Evolutionary conservation across 2,797 vertebrate genomes (phyloP).

Genomic region (Takifugu rubripes): DNA sequence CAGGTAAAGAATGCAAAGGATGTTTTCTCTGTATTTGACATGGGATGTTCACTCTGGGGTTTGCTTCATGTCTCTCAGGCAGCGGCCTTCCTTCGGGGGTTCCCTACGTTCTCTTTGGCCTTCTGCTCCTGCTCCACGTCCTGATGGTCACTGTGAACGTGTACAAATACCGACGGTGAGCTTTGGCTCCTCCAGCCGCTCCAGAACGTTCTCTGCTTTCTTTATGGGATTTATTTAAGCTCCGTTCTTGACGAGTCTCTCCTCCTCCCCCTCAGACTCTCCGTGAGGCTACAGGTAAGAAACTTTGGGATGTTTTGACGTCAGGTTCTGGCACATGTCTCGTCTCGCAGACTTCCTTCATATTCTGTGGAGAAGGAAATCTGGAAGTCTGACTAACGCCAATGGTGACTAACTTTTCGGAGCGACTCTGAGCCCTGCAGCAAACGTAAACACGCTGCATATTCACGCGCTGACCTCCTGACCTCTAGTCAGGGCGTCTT

Average conservation of each 20-base stretch:
- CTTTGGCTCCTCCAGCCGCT: too few relatives aligned
- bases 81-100: accelerated
- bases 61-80: not conserved
- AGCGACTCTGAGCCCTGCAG: not conserved
- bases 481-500: too few relatives aligned
- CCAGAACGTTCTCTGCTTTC: not conserved
- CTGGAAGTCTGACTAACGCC: slow-evolving; percentile 27
- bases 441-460: not conserved
- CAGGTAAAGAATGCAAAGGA: slow-evolving; percentile 11
- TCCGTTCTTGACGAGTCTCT: not conserved
- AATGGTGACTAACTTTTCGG: not conserved
- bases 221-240: too few relatives aligned
- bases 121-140: slow-evolving; percentile 16
- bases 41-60: too few relatives aligned
- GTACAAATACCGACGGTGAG: slow-evolving; percentile 31
- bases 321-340: slow-evolving; percentile 24
- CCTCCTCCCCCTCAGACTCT: slow-evolving; percentile 22
- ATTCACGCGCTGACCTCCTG: not conserved
- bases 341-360: slow-evolving; percentile 5
- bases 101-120: slow-evolving; percentile 20
- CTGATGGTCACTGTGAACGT: slow-evolving; percentile 16
- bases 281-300: slow-evolving; percentile 36
- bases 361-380: slow-evolving; percentile 7
- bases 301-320: not conserved
- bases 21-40: not conserved